Evolutionary conservation across 1,140 invertebrate species (phyloP).

Genomic region (Drosophila guanche): DNA sequence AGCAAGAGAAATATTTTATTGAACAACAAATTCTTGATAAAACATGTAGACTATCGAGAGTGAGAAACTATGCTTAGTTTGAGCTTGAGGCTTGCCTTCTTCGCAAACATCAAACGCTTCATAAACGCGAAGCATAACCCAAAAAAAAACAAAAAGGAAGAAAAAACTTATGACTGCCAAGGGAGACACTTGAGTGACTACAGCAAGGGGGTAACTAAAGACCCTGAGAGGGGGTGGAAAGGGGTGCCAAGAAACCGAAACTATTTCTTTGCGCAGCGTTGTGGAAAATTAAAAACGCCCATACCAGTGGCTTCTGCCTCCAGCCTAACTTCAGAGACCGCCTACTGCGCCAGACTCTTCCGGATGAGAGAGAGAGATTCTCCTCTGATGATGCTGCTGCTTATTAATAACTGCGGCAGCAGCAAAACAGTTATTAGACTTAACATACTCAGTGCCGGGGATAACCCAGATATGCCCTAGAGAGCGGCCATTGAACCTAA

Average conservation of each 20-base stretch:
- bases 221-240: slow-evolving; percentile 12
- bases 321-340: slow-evolving; percentile 29
- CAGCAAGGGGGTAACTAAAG: slow-evolving; percentile 16
- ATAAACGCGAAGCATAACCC: slow-evolving; percentile 61
- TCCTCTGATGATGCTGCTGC: slow-evolving; percentile 21
- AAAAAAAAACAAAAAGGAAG: slow-evolving; percentile 10
- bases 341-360: slow-evolving; percentile 18
- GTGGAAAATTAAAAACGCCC: slow-evolving; percentile 80
- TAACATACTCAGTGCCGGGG: slow-evolving; percentile 46
- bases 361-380: too few relatives aligned
- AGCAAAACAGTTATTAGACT: slow-evolving; percentile 67
- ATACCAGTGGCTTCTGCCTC: slow-evolving; percentile 2
- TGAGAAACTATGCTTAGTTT: slow-evolving; percentile 56
- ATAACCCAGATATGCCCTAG: slow-evolving; percentile 23
- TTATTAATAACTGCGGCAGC: slow-evolving; percentile 71
- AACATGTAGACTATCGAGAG: neutral
- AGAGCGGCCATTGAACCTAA: slow-evolving; percentile 30
- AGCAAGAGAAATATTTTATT: slow-evolving; percentile 47
- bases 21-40: slow-evolving; percentile 29
- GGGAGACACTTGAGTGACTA: slow-evolving; percentile 79
- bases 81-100: slow-evolving; percentile 38
- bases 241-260: slow-evolving; percentile 50
- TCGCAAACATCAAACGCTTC: slow-evolving; percentile 73
- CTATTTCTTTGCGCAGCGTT: slow-evolving; percentile 82
- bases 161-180: slow-evolving; percentile 66